Evolutionary conservation across 2,113 vertebrate species (phyloP).

Genomic region (Galeopterus variegatus): DNA sequence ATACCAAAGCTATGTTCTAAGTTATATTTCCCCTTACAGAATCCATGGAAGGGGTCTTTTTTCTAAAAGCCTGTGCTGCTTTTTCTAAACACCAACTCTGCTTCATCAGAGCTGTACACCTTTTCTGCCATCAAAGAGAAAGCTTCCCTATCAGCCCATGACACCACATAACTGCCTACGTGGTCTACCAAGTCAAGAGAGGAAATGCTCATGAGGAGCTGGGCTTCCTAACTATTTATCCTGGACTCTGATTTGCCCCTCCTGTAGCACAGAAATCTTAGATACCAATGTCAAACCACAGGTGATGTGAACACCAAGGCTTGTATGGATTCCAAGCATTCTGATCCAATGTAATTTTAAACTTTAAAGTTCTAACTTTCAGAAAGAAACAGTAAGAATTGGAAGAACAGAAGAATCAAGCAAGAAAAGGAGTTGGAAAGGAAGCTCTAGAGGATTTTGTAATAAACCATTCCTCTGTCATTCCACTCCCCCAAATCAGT

Average conservation of each 20-base stretch:
- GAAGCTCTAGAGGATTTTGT: neutral
- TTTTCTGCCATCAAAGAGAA: constrained; percentile 25
- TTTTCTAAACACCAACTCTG: constrained; percentile 20
- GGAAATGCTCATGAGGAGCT: neutral
- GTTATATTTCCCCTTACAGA: neutral
- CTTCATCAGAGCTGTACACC: neutral
- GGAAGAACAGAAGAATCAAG: neutral
- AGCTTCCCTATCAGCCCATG: neutral
- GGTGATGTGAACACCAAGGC: neutral
- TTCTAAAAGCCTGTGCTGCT: neutral
- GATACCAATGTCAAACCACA: neutral
- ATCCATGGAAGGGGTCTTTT: neutral
- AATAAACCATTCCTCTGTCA: neutral
- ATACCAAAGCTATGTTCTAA: neutral
- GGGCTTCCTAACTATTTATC: neutral
- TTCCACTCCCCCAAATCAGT: neutral
- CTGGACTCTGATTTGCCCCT: neutral
- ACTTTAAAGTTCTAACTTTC: neutral
- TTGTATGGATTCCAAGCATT: constrained; percentile 14
- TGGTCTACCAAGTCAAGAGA: neutral
- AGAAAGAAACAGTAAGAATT: neutral
- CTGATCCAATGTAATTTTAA: constrained; percentile 12
- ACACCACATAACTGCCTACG: neutral
- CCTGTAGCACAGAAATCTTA: neutral
- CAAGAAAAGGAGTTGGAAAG: neutral